Evolutionary conservation across 2,113 vertebrate genomes (phyloP).

Genomic region (Microtus montanus): DNA sequence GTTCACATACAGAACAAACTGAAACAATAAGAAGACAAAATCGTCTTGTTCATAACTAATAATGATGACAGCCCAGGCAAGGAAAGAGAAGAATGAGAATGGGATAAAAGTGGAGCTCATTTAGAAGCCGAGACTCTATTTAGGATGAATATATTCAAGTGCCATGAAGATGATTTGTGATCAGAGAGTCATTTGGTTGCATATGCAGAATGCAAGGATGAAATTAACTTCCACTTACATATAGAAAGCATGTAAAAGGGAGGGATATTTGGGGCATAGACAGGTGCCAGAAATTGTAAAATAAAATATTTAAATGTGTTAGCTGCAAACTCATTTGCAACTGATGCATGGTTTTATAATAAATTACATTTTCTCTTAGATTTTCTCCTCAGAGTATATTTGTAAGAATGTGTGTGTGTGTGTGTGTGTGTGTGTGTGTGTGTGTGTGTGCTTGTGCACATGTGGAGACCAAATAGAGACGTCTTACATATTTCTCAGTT

Average conservation of each 20-base stretch:
- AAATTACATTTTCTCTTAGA: constrained; percentile 18
- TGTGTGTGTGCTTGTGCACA: too few species aligned
- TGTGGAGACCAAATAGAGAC: background rate
- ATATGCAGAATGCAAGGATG: background rate
- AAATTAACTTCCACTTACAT: constrained; percentile 36
- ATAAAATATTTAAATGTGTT: background rate
- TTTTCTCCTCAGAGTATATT: background rate
- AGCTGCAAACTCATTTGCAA: background rate
- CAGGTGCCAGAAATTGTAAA: background rate
- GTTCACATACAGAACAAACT: background rate
- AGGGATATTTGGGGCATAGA: constrained; percentile 9
- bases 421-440: background rate
- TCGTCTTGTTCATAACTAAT: background rate
- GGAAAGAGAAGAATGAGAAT: background rate
- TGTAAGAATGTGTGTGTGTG: background rate
- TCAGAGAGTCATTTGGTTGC: background rate
- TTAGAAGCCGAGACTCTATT: background rate
- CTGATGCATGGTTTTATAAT: background rate
- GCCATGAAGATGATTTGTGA: background rate
- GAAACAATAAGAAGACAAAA: background rate
- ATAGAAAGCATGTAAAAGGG: background rate
- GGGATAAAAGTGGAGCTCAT: background rate
- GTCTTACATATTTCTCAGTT: background rate
- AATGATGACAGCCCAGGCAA: background rate
- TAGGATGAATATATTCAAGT: background rate